These are phyloP conservation scores for Xanthia togata DNA, from an alignment of 2,888 invertebrate genomes.

Conservation along the genomic window DNA sequence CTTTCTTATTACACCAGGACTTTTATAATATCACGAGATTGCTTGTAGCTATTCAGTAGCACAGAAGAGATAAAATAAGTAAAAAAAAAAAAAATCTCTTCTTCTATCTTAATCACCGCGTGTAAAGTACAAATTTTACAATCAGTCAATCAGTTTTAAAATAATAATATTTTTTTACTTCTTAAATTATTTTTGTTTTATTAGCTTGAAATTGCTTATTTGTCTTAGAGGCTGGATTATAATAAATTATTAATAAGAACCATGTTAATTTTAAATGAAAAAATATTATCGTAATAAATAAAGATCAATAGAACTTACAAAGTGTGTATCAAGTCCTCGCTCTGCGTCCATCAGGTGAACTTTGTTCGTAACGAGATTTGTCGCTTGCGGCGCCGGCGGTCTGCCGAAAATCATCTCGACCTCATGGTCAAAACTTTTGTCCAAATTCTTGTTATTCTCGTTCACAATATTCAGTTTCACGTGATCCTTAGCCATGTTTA, in stretches of 20 bases:
- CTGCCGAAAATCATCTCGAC: conserved; percentile 82
- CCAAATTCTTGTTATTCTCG: conserved; percentile 67
- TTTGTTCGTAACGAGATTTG: conserved; percentile 64
- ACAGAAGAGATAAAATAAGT: not conserved
- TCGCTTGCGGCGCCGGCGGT: conserved; percentile 70
- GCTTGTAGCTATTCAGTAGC: not conserved
- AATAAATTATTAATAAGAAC: not conserved
- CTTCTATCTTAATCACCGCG: not conserved
- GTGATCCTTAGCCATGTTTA: conserved; percentile 68
- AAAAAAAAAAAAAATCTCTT: not conserved
- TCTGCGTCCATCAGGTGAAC: conserved; percentile 56
- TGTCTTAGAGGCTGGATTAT: not conserved
- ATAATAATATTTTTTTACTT: too few relatives aligned
- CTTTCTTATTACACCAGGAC: not conserved
- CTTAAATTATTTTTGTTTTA: too few relatives aligned
- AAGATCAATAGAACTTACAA: conserved; percentile 38
- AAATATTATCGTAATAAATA: not conserved
- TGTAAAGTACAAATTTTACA: not conserved
- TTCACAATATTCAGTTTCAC: conserved; percentile 71
- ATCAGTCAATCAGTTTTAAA: not conserved
- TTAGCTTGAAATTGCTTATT: not conserved
- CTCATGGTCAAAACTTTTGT: conserved; percentile 71
- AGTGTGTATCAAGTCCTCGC: conserved; percentile 28
- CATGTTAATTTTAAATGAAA: not conserved
- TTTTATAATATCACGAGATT: not conserved